Percentiles rank a stretch among this genome's conserved stretches.
These are phyloP conservation scores for Yponomeuta malinellus DNA, from an alignment of 2,888 invertebrate genomes.

Conservation along the genomic window DNA sequence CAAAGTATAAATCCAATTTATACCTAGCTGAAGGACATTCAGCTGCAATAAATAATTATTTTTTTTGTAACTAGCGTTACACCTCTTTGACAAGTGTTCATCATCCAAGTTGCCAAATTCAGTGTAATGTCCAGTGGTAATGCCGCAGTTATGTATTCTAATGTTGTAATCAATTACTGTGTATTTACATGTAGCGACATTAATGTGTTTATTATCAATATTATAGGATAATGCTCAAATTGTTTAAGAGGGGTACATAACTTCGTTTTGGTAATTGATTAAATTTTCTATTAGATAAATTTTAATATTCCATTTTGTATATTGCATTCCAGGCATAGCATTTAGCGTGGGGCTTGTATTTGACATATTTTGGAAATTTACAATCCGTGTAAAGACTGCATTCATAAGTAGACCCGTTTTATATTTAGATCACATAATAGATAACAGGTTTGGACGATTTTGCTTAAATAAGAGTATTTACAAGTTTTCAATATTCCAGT, in stretches of 20 bases:
- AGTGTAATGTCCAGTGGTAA: slow-evolving; percentile 57
- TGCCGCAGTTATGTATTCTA: slow-evolving; percentile 35
- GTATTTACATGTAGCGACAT: slow-evolving; percentile 51
- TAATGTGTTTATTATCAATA: slow-evolving; percentile 53
- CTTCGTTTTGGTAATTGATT: slow-evolving; percentile 46
- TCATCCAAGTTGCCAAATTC: slow-evolving; percentile 71
- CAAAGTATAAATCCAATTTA: not conserved
- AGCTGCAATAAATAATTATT: not conserved
- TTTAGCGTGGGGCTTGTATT: slow-evolving; percentile 34
- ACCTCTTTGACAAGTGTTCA: slow-evolving; percentile 47
- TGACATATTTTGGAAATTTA: slow-evolving; percentile 55
- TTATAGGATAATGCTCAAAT: slow-evolving; percentile 69
- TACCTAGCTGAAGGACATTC: not conserved
- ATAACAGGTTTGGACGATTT: slow-evolving; percentile 46
- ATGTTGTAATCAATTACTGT: slow-evolving; percentile 55
- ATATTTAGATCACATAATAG: slow-evolving; percentile 29
- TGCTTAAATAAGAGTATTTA: slow-evolving; percentile 45
- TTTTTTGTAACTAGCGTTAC: not conserved
- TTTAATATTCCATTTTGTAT: slow-evolving; percentile 36
- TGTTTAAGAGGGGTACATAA: slow-evolving; percentile 60
- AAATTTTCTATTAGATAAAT: slow-evolving; percentile 41
- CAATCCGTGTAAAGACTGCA: slow-evolving; percentile 64
- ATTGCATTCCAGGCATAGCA: slow-evolving; percentile 44
- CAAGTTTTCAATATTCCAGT: slow-evolving; percentile 56
- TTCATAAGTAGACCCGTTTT: slow-evolving; percentile 53